Base-by-base conservation (phyloP, 2,888 invertebrate genomes). In the Archips xylosteana region DNA sequence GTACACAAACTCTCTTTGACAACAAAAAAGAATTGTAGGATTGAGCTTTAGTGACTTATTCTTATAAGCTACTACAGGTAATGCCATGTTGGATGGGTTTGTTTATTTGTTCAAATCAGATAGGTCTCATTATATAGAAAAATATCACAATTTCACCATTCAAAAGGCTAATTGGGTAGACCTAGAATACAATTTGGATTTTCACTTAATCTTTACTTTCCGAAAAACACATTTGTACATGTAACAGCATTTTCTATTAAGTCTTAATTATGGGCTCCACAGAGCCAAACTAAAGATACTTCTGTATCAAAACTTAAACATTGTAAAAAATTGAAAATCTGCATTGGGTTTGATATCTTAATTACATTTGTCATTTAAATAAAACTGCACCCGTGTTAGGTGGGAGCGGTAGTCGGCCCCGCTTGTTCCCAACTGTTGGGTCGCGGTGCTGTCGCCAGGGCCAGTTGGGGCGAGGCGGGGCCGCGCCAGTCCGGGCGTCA, bases 281-380 rank as follows among this genome's bases (percentile, higher is more conserved):
- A 82, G 87, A 87, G 84, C 84, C 77, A 78, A 92, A 89, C 85
- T 81, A 87, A 89, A 85, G 89, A 91, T 91, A 92, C 92, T 87
- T 88, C 87, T 87, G 93, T 92, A 92, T 86, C 91, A 81, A 91
- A 39, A 92, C 91, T 89, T 89, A 92, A 92, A 89, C 84, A 89
- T 82, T 90, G 88, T 91, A 89, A 89, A 81, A 89, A 91, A 87
- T 86, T 89, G 82, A 87, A 89, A 91, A 89, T 91, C 89, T 92
- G 91, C 91, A 90, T 92, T 92, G 89, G 88, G 92, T 92, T 92
- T 80, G 88, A 92, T 89, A 89, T 89, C 90, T 91, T 92, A 92
- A 92, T 93, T 93, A 92, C 88, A 90, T 91, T 93, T 94, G 94
- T 94, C 94, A 94, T 94, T 94, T 93, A 94, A 94, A 94, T 89